Base-by-base conservation (phyloP, 2,113 vertebrate genomes). In the Gopherus flavomarginatus region DNA sequence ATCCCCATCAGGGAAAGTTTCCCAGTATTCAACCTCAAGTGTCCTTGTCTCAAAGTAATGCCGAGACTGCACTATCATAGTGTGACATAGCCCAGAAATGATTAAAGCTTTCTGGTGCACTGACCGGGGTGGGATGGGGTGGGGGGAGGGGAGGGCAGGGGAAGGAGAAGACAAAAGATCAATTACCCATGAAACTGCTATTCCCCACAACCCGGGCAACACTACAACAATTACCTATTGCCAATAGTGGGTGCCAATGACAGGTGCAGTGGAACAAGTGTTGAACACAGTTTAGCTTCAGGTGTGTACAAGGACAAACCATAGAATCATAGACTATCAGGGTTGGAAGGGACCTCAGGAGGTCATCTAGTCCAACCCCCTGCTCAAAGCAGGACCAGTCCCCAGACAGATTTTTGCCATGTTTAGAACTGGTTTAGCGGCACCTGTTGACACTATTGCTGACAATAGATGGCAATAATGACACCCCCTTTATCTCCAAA, bases 31-130 rank as follows among this genome's bases (percentile, higher is more conserved):
- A 3, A 3, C 26, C 44, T 86, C 22, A 13, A 11, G 59, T 16
- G 26, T 2, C 11, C 62, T 9, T 8, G 83, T 81, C 6, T n/a
- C 57, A 80, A 1, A 26, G 4, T 5, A 0, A 0, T 1, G 6
- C 82, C 77, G 47, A 5, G 49, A 6, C 49, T 0, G 1, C 14
- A 13, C 77, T 44, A 5, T 24, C 59, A 3, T 65, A 35, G 59
- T 3, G 31, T 35, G 59, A 35, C 31, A 31, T 16, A 35, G 59
- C 5, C 59, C 29, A 65, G 31, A 17, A 65, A 65, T 7, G 31
- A 6, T 65, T 35, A 35, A 65, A 65, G 29, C 59, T 35, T 16
- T 27, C 57, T 13, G 57, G 11, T 6, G 12, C 27, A 59, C 5
- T 27, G 27, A 29, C 27, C 5, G 11, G 27, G 4, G 13, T 50